Base-by-base conservation (phyloP, 1,140 invertebrate genomes). In the Macrotrachela quadricornifera region DNA sequence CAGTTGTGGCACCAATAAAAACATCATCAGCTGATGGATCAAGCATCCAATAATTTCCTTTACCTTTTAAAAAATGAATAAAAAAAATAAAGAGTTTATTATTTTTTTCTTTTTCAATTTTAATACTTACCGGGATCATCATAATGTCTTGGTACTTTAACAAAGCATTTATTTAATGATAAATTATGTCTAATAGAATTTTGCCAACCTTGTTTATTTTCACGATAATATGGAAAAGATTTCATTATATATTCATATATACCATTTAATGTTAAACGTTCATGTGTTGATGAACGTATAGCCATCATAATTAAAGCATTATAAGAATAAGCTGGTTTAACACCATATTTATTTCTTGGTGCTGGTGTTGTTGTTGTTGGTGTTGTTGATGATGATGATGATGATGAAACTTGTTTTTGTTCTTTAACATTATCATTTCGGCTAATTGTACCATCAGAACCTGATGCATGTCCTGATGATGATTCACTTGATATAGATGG, bases 251-350 rank as follows among this genome's bases (percentile, higher is more conserved):
- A 97, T 64, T 99, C 91, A 71, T 99, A 99, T 60, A 99, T 99
- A n/a, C 90, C 91, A 66, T 92, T 96, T 0, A 97, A 72, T 0
- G 92, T 97, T 1, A 99, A 75, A 15, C 88, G 73, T 65, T 92
- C 94, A 61, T 92, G 85, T 0, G 81, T 80, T 63, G 85, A 90
- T 58, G 85, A 80, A 9, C 86, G 72, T 17, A 99, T 96, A 12
- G 92, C 92, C 90, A 96, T 96, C 87, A 96, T 96, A 61, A 99
- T 99, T 11, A 99, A 76, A 0, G 91, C 90, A 71, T 96, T 97
- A 73, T 97, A 97, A 63, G 85, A 91, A 70, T 86, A 96, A 0
- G 87, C 84, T 0, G 92, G 92, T 62, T 94, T 92, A 15, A 50
- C 16, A 14, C 53, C 53, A 18, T 54, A 49, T 38, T 54, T 54